Conservation (phyloP, 2,888 invertebrate genomes). For the Sisyra nigra region DNA sequence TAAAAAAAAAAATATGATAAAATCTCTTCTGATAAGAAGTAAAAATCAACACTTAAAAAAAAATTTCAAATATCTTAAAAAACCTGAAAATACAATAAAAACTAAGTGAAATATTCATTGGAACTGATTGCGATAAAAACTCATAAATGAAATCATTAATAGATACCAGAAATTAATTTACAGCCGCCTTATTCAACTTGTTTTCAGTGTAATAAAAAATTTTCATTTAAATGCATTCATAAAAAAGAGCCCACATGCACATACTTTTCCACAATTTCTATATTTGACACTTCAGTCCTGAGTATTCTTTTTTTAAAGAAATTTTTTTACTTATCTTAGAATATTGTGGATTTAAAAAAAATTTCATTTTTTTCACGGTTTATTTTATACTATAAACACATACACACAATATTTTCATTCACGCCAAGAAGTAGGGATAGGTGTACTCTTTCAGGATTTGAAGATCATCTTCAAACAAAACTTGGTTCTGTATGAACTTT, state of each 20-base stretch:
- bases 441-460: background rate
- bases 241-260: background rate
- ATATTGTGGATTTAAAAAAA: background rate
- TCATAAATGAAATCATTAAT: too few species aligned
- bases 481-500: background rate
- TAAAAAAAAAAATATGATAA: too few species aligned
- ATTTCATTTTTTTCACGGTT: background rate
- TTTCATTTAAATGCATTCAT: too few species aligned
- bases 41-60: too few species aligned
- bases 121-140: too few species aligned
- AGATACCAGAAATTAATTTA: too few species aligned
- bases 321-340: background rate
- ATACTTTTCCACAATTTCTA: background rate
- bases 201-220: too few species aligned
- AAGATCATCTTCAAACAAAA: background rate
- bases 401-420: background rate
- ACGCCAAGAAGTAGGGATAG: background rate
- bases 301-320: constrained; percentile 6
- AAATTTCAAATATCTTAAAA: too few species aligned
- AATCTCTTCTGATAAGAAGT: too few species aligned
- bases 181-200: too few species aligned
- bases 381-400: background rate
- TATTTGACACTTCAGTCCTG: constrained; percentile 9
- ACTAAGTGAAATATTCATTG: too few species aligned
- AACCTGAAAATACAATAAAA: too few species aligned